These are phyloP conservation scores for Eubucco bourcierii DNA, from an alignment of 2,113 vertebrate genomes.

Conservation along the genomic window DNA sequence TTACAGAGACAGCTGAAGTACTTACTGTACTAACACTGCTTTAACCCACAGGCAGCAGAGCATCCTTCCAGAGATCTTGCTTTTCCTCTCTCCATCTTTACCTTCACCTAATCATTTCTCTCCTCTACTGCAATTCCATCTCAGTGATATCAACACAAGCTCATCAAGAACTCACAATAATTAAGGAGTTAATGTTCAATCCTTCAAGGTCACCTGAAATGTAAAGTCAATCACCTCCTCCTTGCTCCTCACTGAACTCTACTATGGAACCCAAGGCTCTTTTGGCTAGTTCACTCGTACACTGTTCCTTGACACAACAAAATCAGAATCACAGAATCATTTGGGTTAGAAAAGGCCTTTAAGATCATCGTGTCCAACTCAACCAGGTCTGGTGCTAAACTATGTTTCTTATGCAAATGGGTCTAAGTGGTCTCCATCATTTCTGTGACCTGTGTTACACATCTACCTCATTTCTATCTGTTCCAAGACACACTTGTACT, in stretches of 20 bases:
- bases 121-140: background rate
- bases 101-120: background rate
- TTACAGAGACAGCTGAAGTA: too few relatives aligned
- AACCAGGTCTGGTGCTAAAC: too few relatives aligned
- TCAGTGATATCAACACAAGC: background rate
- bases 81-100: background rate
- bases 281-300: too few relatives aligned
- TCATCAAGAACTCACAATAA: background rate
- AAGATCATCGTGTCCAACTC: too few relatives aligned
- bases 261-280: rapidly evolving
- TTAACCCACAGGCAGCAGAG: background rate
- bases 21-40: background rate
- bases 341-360: too few relatives aligned
- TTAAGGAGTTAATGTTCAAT: background rate
- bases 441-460: background rate
- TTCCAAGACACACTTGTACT: rapidly evolving
- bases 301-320: rapidly evolving
- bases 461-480: background rate
- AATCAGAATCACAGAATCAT: too few relatives aligned
- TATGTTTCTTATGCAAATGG: background rate
- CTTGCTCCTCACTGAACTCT: background rate
- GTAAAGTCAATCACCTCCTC: background rate
- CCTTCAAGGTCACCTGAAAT: background rate
- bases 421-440: background rate
- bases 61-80: background rate